Evolutionary conservation across 2,888 invertebrate species (phyloP).

Genomic region (Toxonevra muliebris): DNA sequence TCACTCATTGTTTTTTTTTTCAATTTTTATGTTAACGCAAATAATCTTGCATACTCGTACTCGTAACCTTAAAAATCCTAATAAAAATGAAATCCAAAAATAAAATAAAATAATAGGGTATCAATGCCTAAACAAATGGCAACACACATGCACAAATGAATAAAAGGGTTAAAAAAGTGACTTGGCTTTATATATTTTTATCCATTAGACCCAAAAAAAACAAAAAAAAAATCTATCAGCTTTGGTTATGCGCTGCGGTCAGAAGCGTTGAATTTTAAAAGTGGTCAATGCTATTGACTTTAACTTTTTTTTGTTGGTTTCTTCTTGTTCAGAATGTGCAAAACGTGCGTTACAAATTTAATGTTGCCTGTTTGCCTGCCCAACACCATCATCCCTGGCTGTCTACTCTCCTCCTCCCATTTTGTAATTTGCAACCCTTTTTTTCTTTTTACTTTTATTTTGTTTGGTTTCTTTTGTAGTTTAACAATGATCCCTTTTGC

Average conservation of each 20-base stretch:
- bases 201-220: neutral
- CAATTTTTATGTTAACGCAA: no score
- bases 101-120: slow-evolving; percentile 20
- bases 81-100: neutral
- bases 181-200: no score
- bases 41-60: no score
- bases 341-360: slow-evolving; percentile 59
- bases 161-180: no score
- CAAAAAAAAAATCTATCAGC: slow-evolving; percentile 5
- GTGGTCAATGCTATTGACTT: slow-evolving; percentile 3
- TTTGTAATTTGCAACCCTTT: slow-evolving; percentile 38
- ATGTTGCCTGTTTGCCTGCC: slow-evolving; percentile 25
- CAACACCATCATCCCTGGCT: no score
- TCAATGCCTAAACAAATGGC: slow-evolving; percentile 11
- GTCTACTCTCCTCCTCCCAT: slow-evolving; percentile 24
- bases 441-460: neutral
- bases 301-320: slow-evolving; percentile 16
- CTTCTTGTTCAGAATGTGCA: slow-evolving; percentile 37
- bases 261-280: slow-evolving; percentile 10
- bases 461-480: slow-evolving; percentile 35
- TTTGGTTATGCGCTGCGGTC: slow-evolving; percentile 17
- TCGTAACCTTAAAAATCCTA: no score
- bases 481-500: neutral
- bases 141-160: neutral
- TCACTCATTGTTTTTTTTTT: no score